Evolutionary conservation across 2,113 vertebrate genomes (phyloP), one percentile per base, ranked within the genome.

Genomic region (Sebastes schlegelii): DNA sequence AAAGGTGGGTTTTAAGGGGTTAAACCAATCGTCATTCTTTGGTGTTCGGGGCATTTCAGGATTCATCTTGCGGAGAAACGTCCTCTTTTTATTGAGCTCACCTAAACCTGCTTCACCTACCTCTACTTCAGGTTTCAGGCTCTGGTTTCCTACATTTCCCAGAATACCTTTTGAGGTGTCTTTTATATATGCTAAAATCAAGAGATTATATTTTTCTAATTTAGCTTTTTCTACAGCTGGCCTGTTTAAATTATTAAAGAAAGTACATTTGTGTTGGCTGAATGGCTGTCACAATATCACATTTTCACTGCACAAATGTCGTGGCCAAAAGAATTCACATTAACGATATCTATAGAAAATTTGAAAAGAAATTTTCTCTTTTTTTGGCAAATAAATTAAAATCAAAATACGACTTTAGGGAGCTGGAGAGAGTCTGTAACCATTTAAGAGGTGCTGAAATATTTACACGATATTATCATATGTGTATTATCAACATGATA

Each of bases 41-140:
- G 78, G 23, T 80, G 17, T 73, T 63, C 1, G 9, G n/a, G n/a
- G 48, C 58, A 71, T 63, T 54, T 26, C 45, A 52, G 6, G 14
- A 62, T 8, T 43, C 73, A 75, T 61, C 51, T 52, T 69, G 5
- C 14, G 51, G 17, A 12, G 10, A 52, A 34, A 69, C 55, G 1
- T 21, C 10, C 6, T 65, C 19, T 46, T 46, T 46, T 65, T 40
- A 40, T 8, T 40, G 60, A 62, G 13, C 26, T 62, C 26, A 7
- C 26, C 57, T 55, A 14, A 34, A 60, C 58, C 54, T n/a, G 19
- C 54, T 19, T 55, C 54, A 8, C 55, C 17, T 9, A 8, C 12
- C n/a, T 23, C 12, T 16, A 66, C 12, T 21, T 48, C 45, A 48
- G 43, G 45, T 43, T 19, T 63, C 16, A 63, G 16, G 4, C 23